Base-by-base conservation (phyloP, 2,888 invertebrate genomes). In the Melanostoma scalare region DNA sequence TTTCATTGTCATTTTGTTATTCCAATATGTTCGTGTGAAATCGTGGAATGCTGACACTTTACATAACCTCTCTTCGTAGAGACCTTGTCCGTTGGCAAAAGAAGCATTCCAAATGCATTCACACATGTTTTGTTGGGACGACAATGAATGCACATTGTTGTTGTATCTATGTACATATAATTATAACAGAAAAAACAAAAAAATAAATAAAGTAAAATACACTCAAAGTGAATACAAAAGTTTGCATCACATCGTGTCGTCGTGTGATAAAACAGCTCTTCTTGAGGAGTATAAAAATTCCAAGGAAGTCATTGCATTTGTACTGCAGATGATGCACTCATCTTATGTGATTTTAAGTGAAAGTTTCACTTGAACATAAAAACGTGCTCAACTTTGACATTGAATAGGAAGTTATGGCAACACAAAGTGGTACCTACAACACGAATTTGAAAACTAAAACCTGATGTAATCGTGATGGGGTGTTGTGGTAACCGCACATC, bases 311-410 rank as follows among this genome's bases (percentile, higher is more conserved):
- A 56, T 69, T 68, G 63, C 65, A 69, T 52, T 58, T 36, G 40
- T 61, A 44, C 8, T 44, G 63, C 44, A 44, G 56, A 67, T 73
- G 81, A 82, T 82, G 77, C 77, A 73, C 55, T 68, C 58, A 68
- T 73, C 50, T 60, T 6, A 3, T 72, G 42, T 52, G 52, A 10
- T 60, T 38, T 42, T 46, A 0, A 75, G 81, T 76, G 81, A 81
- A 76, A 81, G 81, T 78, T 38, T 60, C 8, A 4, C 33, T 42
- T 42, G 6, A 61, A 53, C 42, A 63, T 55, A 61, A 60, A 72
- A 80, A 58, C 80, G 71, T 80, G 76, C 42, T 76, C 72, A 81
- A 72, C 76, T 81, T 81, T 81, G 76, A 81, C 71, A 76, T 76
- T 81, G 81, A 67, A 72, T 60, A 33, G 65, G 55, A 68, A 73